Conservation (phyloP, 2,113 vertebrate species). For the Antigone vipio region DNA sequence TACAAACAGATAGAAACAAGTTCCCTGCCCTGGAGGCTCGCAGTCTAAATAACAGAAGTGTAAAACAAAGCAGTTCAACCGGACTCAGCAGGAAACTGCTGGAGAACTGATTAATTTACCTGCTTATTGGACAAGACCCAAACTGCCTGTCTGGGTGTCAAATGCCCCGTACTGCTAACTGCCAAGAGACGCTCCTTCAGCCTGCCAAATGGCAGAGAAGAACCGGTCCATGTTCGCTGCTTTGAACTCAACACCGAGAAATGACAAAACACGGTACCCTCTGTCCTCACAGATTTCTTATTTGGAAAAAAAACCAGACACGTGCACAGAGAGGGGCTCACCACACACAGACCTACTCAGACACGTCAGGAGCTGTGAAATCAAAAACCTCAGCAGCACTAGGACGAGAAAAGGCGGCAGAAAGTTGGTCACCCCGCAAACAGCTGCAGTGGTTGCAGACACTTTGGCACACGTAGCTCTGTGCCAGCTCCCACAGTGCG, state of each 20-base stretch:
- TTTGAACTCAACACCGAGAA: neutral
- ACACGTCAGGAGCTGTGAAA: neutral
- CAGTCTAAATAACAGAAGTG: neutral
- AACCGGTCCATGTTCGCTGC: fast-evolving
- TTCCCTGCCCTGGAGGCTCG: neutral
- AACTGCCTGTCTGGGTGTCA: too few relatives aligned
- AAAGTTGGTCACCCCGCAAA: neutral
- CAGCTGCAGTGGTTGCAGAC: neutral
- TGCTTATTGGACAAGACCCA: neutral
- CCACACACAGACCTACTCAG: neutral
- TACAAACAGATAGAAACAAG: neutral
- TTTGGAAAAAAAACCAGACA: too few relatives aligned
- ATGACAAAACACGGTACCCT: neutral
- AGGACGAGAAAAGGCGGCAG: neutral
- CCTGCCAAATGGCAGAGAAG: neutral
- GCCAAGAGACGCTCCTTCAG: neutral
- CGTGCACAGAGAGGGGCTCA: neutral
- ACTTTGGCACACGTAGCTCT: neutral
- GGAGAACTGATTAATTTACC: neutral
- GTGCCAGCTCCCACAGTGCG: neutral
- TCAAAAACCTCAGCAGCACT: neutral
- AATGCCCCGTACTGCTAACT: neutral
- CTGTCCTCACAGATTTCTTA: neutral
- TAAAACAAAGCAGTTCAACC: neutral
- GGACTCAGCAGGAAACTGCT: neutral